These are phyloP conservation scores for Eubasilissa splendida DNA, from an alignment of 2,888 invertebrate species.

Conservation along the genomic window DNA sequence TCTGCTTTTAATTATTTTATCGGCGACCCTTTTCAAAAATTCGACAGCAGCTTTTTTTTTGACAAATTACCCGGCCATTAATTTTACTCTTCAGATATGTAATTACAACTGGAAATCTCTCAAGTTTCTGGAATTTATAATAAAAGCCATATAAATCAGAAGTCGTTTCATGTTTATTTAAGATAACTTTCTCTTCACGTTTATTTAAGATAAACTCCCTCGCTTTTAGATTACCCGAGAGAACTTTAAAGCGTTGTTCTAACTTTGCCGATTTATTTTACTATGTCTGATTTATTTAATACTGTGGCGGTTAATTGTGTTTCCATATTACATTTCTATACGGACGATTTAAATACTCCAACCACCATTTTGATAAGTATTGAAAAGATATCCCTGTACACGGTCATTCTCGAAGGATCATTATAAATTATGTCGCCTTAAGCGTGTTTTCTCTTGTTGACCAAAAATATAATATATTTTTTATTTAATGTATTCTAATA, in stretches of 20 bases:
- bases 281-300: slow-evolving; percentile 10
- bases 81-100: slow-evolving; percentile 2
- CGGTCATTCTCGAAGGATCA: no score
- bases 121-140: neutral
- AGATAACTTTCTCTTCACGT: slow-evolving; percentile 16
- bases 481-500: no score
- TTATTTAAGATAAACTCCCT: slow-evolving; percentile 16
- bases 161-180: slow-evolving; percentile 12
- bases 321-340: no score
- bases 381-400: no score
- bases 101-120: slow-evolving; percentile 18
- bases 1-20: slow-evolving; percentile 24
- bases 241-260: slow-evolving; percentile 8
- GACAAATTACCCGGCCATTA: slow-evolving; percentile 29
- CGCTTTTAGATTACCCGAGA: slow-evolving; percentile 19
- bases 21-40: slow-evolving; percentile 3
- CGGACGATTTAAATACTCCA: no score
- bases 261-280: slow-evolving; percentile 22
- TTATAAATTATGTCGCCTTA: no score
- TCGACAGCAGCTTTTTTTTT: slow-evolving; percentile 17
- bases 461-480: no score
- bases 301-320: neutral
- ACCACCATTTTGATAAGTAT: no score
- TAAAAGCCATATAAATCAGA: slow-evolving; percentile 19
- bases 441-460: no score